Conservation (phyloP, 2,113 vertebrate species). For the Fukomys damarensis region DNA sequence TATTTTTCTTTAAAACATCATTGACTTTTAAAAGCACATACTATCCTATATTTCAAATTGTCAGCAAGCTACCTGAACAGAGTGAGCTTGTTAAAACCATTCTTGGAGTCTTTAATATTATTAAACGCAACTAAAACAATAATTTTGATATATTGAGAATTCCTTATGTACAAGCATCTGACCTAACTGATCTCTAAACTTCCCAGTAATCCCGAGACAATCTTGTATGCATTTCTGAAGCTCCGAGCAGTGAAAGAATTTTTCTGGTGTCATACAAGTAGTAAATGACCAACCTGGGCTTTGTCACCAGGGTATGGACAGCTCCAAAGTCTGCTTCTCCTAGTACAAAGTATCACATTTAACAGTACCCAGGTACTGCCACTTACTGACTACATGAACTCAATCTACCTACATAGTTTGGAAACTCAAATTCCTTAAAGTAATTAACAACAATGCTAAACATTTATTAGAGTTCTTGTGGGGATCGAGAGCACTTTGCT, state of each 20-base stretch:
- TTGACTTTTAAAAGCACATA: neutral
- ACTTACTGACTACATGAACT: neutral
- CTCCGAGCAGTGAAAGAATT: neutral
- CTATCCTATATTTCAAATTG: neutral
- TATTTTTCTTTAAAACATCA: conserved; percentile 46
- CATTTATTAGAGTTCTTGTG: neutral
- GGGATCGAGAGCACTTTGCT: neutral
- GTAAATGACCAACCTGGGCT: neutral
- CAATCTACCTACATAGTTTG: neutral
- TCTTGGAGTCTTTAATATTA: neutral
- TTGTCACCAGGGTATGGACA: neutral
- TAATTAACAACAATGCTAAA: neutral
- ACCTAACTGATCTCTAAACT: conserved; percentile 4
- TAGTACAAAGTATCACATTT: neutral
- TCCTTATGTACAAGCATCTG: neutral
- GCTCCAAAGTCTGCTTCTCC: neutral
- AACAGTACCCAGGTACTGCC: neutral
- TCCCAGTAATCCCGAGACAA: neutral
- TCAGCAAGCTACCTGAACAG: neutral
- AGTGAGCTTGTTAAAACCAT: neutral
- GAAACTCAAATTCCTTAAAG: conserved; percentile 7
- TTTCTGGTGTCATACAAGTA: neutral
- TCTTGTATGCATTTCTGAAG: neutral
- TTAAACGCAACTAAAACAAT: conserved; percentile 41
- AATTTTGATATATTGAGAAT: neutral